A percentile compares a stretch with the other conserved stretches of the same genome.
Evolutionary conservation across 2,888 invertebrate genomes (phyloP).

Genomic region (Lepeophtheirus nordmannii): DNA sequence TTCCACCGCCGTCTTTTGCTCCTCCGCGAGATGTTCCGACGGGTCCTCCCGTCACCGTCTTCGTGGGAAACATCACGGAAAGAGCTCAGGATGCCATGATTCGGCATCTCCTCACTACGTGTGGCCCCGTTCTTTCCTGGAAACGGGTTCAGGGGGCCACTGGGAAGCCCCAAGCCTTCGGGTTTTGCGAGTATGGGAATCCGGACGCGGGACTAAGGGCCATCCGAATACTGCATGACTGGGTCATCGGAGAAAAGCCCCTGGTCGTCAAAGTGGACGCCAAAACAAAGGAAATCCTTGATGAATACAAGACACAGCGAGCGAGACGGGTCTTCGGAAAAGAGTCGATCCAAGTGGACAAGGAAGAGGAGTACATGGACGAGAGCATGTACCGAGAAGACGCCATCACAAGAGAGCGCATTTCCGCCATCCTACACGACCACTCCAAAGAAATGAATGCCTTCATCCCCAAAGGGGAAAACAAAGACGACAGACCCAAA

Average conservation of each 20-base stretch:
- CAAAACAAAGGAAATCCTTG: conserved; percentile 83
- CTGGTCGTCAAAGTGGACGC: conserved; percentile 92
- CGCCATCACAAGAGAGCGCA: conserved; percentile 48
- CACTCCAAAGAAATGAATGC: conserved; percentile 61
- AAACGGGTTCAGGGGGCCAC: conserved; percentile 71
- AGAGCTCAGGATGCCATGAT: conserved; percentile 89
- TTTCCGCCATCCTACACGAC: conserved; percentile 63
- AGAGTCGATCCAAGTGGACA: conserved; percentile 29
- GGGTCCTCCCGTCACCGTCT: conserved; percentile 87
- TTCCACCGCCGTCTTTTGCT: too few species aligned
- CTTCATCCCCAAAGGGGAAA: conserved; percentile 39
- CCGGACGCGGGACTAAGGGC: conserved; percentile 90
- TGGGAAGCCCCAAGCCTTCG: conserved; percentile 59
- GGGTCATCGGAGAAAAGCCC: conserved; percentile 78
- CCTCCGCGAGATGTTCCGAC: conserved; percentile 27
- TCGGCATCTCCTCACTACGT: conserved; percentile 72
- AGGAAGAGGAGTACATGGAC: conserved; percentile 53
- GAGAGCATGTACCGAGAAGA: conserved; percentile 57
- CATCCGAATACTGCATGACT: conserved; percentile 76
- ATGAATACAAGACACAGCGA: conserved; percentile 60
- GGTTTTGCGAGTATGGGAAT: conserved; percentile 90
- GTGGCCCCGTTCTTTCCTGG: conserved; percentile 90
- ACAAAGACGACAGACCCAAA: conserved; percentile 8
- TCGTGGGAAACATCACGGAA: conserved; percentile 91
- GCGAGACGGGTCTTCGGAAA: conserved; percentile 39